These are phyloP conservation scores for Chionodraco myersi DNA, from an alignment of 2,113 vertebrate species.

Conservation along the genomic window DNA sequence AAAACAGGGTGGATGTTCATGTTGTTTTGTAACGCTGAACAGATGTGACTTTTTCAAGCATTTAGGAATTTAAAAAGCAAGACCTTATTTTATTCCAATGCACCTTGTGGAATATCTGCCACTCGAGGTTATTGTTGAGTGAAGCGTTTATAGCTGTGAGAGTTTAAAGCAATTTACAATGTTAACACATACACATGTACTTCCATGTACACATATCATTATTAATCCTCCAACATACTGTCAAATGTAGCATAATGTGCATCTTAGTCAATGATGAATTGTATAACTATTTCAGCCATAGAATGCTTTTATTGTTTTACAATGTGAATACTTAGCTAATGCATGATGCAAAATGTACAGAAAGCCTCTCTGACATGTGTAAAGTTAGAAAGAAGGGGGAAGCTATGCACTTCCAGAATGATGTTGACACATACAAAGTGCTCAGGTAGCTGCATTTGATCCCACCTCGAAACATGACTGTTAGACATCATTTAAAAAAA, in stretches of 20 bases:
- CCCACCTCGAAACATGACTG: conserved; percentile 71
- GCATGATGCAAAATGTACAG: conserved; percentile 59
- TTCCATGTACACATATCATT: conserved; percentile 9
- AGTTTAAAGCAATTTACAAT: conserved; percentile 23
- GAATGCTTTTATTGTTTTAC: conserved; percentile 42
- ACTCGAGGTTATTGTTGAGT: conserved; percentile 27
- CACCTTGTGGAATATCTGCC: conserved; percentile 51
- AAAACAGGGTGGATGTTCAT: conserved; percentile 80
- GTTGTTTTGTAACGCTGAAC: conserved; percentile 64
- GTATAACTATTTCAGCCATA: conserved; percentile 48
- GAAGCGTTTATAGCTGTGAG: conserved; percentile 41
- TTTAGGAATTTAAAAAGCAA: conserved; percentile 42
- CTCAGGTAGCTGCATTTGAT: conserved; percentile 70
- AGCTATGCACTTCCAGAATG: conserved; percentile 63
- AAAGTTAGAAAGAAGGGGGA: conserved; percentile 31
- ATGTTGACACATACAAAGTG: conserved; percentile 44
- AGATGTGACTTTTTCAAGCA: conserved; percentile 60
- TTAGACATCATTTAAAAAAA: conserved; percentile 75
- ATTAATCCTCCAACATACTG: conserved; percentile 38
- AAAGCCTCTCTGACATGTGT: conserved; percentile 36
- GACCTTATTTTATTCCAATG: conserved; percentile 37
- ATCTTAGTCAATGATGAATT: conserved; percentile 34
- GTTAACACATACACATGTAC: conserved; percentile 19
- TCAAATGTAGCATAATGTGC: conserved; percentile 51
- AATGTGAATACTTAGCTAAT: conserved; percentile 56